phyloP scores from a whole-genome alignment of 2,888 invertebrate species.

The Drosophila robusta region DNA sequence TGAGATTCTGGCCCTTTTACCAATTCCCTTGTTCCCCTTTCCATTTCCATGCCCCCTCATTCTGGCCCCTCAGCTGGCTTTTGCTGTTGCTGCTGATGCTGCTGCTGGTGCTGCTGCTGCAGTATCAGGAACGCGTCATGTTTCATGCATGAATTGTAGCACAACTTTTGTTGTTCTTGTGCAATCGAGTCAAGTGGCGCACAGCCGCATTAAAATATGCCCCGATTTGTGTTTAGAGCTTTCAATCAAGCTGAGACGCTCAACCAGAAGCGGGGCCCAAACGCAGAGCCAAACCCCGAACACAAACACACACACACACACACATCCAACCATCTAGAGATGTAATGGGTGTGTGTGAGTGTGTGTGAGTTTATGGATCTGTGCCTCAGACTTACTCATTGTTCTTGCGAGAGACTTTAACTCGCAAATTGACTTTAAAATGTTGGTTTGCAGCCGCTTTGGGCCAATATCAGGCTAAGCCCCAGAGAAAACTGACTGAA shows the following conservation, averaged over 20 bases:
- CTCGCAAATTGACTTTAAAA: constrained; percentile 40
- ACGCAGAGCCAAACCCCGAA: constrained; percentile 9
- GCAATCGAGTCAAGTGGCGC: constrained; percentile 74
- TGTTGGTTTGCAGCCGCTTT: constrained; percentile 10
- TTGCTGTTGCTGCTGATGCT: constrained; percentile 2
- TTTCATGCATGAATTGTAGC: constrained; percentile 79
- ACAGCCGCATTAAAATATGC: constrained; percentile 63
- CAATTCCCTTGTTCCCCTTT: neutral
- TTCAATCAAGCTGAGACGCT: constrained; percentile 55
- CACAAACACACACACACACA: neutral
- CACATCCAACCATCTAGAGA: neutral
- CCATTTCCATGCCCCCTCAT: no score
- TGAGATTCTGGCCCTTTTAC: neutral
- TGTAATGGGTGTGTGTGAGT: no score
- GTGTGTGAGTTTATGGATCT: constrained; percentile 1
- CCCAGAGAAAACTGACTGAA: no score
- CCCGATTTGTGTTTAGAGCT: constrained; percentile 54
- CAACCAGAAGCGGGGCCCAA: constrained; percentile 16
- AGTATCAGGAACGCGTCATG: constrained; percentile 56
- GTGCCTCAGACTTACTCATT: constrained; percentile 11
- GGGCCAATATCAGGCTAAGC: neutral
- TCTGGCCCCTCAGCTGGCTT: no score
- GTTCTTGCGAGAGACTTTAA: constrained; percentile 15
- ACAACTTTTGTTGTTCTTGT: constrained; percentile 72
- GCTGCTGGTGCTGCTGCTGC: constrained; percentile 4